These are phyloP conservation scores for Lasius platythorax DNA, from an alignment of 2,888 invertebrate genomes.

Conservation along the genomic window DNA sequence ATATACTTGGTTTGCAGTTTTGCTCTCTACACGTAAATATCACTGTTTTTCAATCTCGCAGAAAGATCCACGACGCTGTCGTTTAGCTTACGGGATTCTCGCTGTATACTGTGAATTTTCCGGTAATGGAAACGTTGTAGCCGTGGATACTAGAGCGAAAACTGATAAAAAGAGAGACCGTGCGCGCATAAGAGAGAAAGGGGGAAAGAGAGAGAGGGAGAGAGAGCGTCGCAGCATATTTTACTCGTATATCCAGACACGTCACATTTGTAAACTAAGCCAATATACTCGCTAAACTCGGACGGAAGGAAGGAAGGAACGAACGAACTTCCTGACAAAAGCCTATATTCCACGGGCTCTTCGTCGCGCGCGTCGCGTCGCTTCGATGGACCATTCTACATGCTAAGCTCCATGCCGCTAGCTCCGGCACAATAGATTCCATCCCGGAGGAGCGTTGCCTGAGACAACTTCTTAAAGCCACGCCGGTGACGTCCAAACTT, in stretches of 20 bases:
- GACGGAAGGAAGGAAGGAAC: constrained; percentile 62
- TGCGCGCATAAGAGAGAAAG: constrained; percentile 23
- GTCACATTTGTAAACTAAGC: constrained; percentile 76
- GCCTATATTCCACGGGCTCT: constrained; percentile 67
- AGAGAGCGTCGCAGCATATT: constrained; percentile 54
- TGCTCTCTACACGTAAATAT: constrained; percentile 4
- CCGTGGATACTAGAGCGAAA: constrained; percentile 49
- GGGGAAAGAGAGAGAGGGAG: neutral
- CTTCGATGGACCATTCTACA: constrained; percentile 57
- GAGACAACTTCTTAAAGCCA: constrained; percentile 81
- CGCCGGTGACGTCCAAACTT: constrained; percentile 78
- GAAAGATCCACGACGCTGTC: neutral
- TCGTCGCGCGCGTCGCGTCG: constrained; percentile 6
- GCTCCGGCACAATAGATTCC: constrained; percentile 76
- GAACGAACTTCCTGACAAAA: constrained; percentile 79
- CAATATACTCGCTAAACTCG: constrained; percentile 75
- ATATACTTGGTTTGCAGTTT: neutral
- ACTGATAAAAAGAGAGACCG: neutral
- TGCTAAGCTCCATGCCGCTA: constrained; percentile 48
- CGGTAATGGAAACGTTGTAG: constrained; percentile 32
- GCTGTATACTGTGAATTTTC: constrained; percentile 40
- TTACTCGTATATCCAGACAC: constrained; percentile 70
- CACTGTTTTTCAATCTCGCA: constrained; percentile 8
- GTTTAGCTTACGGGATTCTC: constrained; percentile 25
- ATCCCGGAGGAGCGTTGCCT: constrained; percentile 71